Evolutionary conservation across 2,113 vertebrate species (phyloP).

Genomic region (Thymallus thymallus): DNA sequence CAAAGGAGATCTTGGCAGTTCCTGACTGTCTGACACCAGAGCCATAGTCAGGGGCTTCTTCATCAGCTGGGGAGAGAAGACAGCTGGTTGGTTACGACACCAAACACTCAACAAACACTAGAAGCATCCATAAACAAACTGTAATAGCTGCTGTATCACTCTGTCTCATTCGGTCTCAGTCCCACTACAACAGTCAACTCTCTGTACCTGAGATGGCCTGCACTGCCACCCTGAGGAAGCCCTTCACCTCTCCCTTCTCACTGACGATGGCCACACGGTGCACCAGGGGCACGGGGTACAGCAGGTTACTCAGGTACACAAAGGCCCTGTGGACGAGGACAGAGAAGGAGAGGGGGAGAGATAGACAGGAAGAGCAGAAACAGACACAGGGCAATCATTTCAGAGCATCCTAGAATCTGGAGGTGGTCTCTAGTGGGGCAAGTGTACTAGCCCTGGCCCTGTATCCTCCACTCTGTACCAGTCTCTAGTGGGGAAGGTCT

Average conservation of each 20-base stretch:
- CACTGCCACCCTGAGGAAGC: slow-evolving; percentile 93
- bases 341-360: slow-evolving; percentile 30
- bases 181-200: neutral
- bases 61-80: slow-evolving; percentile 80
- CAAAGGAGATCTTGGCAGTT: slow-evolving; percentile 95
- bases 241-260: slow-evolving; percentile 96
- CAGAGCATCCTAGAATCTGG: neutral
- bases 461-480: no score
- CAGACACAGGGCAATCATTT: slow-evolving; percentile 7
- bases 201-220: slow-evolving; percentile 92
- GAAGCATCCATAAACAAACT: neutral
- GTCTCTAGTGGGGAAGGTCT: no score
- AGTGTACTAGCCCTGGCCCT: no score
- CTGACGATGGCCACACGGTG: slow-evolving; percentile 96
- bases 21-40: slow-evolving; percentile 94
- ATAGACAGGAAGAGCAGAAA: neutral
- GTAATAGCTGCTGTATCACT: no score
- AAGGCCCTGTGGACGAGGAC: slow-evolving; percentile 81
- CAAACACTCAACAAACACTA: neutral
- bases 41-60: slow-evolving; percentile 96
- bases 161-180: neutral
- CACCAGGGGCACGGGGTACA: slow-evolving; percentile 93
- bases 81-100: neutral
- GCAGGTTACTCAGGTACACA: slow-evolving; percentile 96
- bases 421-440: neutral